Conservation (phyloP, 1,140 invertebrate genomes). For the Papilio polyxenes region DNA sequence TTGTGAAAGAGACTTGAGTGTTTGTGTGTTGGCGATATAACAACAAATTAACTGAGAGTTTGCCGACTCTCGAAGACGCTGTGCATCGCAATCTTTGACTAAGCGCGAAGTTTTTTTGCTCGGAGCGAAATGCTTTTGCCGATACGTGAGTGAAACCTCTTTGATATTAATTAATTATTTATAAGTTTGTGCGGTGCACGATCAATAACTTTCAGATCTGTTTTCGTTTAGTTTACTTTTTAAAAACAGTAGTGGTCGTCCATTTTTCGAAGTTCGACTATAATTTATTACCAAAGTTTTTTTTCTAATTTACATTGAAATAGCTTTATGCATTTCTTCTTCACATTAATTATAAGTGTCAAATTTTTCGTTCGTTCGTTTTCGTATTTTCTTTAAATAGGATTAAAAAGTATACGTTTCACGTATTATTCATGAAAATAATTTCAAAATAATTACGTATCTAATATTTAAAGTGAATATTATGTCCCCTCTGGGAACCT, state of each 20-base stretch:
- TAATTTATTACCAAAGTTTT: no score
- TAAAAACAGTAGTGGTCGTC: background rate
- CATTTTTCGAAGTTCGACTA: no score
- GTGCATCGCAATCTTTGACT: conserved; percentile 38
- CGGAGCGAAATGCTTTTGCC: conserved; percentile 5
- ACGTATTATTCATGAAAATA: no score
- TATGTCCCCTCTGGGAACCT: no score
- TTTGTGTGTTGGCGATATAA: conserved; percentile 31
- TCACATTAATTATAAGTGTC: no score
- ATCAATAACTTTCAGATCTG: background rate
- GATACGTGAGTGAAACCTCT: conserved; percentile 20
- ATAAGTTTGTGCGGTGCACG: conserved; percentile 13
- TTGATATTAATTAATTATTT: conserved; percentile 26
- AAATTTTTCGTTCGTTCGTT: no score
- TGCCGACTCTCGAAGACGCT: conserved; percentile 18
- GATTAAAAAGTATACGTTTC: no score
- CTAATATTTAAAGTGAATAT: no score
- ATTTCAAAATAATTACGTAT: no score
- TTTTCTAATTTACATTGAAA: no score
- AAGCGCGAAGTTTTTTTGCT: conserved; percentile 35
- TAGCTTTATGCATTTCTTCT: no score
- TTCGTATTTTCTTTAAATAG: no score
- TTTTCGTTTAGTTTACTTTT: background rate
- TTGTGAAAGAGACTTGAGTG: conserved; percentile 24
- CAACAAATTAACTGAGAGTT: conserved; percentile 38